A percentile compares a stretch with the other conserved stretches of the same genome.
Conservation (phyloP, 2,113 vertebrate genomes). For the Tursiops truncatus region DNA sequence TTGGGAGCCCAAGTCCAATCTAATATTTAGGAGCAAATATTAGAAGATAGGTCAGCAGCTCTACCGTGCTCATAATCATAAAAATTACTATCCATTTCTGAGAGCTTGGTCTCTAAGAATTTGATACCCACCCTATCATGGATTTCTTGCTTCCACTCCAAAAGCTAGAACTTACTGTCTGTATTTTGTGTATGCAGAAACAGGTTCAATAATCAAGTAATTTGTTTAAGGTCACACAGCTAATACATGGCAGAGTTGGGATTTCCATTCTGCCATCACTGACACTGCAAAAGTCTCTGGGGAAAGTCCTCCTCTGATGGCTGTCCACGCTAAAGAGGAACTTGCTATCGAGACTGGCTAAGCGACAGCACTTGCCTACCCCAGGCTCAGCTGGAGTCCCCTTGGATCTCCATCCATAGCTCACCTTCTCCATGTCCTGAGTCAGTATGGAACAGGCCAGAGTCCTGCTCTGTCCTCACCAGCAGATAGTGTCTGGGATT, state of each 20-base stretch:
- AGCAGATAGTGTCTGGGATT: not conserved
- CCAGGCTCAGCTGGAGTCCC: not conserved
- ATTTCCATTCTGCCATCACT: not conserved
- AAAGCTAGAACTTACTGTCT: not conserved
- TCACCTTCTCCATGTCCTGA: not conserved
- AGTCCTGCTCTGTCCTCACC: not conserved
- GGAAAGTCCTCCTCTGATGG: not conserved
- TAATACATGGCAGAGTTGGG: not conserved
- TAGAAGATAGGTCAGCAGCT: not conserved
- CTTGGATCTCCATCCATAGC: not conserved
- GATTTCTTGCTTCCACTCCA: not conserved
- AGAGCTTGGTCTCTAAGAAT: not conserved
- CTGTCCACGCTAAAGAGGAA: not conserved
- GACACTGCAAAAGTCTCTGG: not conserved
- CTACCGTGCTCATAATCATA: not conserved
- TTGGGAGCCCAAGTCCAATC: not conserved
- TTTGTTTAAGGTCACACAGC: not conserved
- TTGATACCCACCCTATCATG: not conserved
- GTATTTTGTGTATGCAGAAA: not conserved
- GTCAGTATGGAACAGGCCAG: not conserved
- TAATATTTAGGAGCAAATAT: not conserved
- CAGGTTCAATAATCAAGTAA: not conserved
- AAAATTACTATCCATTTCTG: not conserved
- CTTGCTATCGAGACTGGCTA: too few species aligned
- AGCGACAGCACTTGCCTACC: not conserved